phyloP scores from a whole-genome alignment of 1,140 invertebrate genomes.

The Bombus fervidus region DNA sequence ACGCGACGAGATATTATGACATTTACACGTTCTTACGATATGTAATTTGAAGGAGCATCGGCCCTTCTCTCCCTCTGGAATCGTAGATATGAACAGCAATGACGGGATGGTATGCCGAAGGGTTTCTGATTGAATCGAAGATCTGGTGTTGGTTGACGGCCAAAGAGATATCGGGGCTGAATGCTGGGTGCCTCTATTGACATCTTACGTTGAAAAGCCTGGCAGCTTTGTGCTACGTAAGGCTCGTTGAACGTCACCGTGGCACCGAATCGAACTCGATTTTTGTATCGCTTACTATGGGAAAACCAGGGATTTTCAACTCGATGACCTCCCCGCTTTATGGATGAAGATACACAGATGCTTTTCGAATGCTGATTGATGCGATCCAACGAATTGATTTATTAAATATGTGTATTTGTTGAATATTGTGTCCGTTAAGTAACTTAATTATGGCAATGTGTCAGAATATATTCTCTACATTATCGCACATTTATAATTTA shows the following conservation, averaged over 20 bases:
- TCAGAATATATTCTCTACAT: not conserved
- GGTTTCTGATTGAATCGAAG: conserved; percentile 47
- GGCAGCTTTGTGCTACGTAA: conserved; percentile 33
- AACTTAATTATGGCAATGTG: not conserved
- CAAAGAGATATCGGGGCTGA: conserved; percentile 47
- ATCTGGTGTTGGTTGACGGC: conserved; percentile 36
- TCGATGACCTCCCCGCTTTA: not conserved
- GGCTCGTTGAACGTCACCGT: conserved; percentile 10
- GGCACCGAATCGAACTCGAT: conserved; percentile 34
- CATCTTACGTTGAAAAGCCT: conserved; percentile 41
- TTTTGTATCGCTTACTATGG: conserved; percentile 32
- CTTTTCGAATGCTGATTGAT: not conserved
- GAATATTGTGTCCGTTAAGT: not conserved
- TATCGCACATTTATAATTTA: not conserved
- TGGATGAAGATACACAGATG: too few relatives aligned
- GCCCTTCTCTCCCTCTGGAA: not conserved
- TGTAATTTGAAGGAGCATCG: not conserved
- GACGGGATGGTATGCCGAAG: conserved; percentile 6
- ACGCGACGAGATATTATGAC: not conserved
- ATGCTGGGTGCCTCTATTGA: conserved; percentile 40
- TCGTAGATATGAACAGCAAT: conserved; percentile 10
- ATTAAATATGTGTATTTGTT: too few relatives aligned
- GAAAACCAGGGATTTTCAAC: not conserved
- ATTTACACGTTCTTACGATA: not conserved
- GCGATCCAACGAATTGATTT: not conserved